Evolutionary conservation across 2,888 invertebrate genomes (phyloP).

Genomic region (Agrilus cyanescens): DNA sequence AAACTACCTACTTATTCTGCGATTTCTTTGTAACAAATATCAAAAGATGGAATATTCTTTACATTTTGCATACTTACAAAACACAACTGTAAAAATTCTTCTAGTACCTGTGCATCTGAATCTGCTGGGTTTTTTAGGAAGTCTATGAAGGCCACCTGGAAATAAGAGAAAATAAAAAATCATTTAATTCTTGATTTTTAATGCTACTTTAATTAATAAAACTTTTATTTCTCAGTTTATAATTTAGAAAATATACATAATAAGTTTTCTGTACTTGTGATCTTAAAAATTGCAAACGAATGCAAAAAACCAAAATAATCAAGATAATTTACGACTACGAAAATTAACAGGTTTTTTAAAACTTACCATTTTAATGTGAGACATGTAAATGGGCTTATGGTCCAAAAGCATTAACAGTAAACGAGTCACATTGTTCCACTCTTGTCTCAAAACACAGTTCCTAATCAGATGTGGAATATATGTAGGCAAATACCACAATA

Average conservation of each 20-base stretch:
- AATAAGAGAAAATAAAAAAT: background rate
- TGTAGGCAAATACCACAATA: conserved; percentile 8
- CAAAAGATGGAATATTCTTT: background rate
- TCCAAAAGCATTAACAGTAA: conserved; percentile 9
- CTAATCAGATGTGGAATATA: conserved; percentile 10
- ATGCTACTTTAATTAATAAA: too few relatives aligned
- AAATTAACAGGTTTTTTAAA: too few relatives aligned
- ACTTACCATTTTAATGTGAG: conserved; percentile 12
- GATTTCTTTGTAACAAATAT: background rate
- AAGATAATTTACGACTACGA: too few relatives aligned
- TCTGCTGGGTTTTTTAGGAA: conserved; percentile 8
- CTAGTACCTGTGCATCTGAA: conserved; percentile 3
- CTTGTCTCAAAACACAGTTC: conserved; percentile 10
- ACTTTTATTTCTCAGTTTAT: too few relatives aligned
- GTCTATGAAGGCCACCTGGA: conserved; percentile 9
- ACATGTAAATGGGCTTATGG: conserved; percentile 5
- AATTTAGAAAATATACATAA: too few relatives aligned
- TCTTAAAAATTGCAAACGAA: too few relatives aligned
- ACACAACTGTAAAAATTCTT: conserved; percentile 7
- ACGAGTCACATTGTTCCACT: conserved; percentile 12
- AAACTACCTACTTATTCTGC: too few relatives aligned
- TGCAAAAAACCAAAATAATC: background rate
- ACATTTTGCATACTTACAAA: background rate
- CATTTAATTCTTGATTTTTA: too few relatives aligned
- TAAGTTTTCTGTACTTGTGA: too few relatives aligned